Percentiles rank a stretch among this genome's conserved stretches.
Conservation (phyloP, 2,113 vertebrate genomes). For the Neolamprologus falcicula region DNA sequence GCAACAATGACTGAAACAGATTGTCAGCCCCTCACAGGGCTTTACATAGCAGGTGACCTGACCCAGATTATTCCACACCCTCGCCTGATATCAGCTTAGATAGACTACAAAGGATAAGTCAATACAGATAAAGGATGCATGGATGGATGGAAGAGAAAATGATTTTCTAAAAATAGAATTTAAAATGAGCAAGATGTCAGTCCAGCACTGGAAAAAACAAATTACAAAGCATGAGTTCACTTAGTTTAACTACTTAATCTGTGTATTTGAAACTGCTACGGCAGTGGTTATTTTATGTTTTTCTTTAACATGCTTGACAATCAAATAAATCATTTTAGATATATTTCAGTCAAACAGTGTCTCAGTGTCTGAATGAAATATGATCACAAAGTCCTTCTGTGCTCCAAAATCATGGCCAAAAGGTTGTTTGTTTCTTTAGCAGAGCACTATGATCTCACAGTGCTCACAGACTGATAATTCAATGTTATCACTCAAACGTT, state of each 20-base stretch:
- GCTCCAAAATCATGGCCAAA: background rate
- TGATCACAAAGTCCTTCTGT: background rate
- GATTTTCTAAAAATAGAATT: background rate
- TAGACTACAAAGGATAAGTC: background rate
- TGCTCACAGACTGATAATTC: background rate
- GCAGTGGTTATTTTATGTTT: background rate
- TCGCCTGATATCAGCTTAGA: background rate
- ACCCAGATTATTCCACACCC: background rate
- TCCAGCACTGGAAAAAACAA: background rate
- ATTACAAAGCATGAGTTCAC: background rate
- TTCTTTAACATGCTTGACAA: background rate
- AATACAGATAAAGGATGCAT: background rate
- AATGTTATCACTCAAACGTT: background rate
- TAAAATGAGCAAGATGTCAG: background rate
- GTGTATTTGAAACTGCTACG: background rate
- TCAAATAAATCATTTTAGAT: background rate
- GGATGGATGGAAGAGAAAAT: background rate
- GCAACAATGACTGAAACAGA: background rate
- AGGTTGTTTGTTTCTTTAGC: background rate
- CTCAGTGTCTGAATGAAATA: background rate
- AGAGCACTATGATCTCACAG: background rate
- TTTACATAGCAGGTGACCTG: background rate
- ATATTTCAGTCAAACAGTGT: background rate
- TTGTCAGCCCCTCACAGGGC: background rate
- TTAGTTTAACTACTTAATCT: background rate